Conservation (phyloP, 2,797 vertebrate genomes). For the Eurystomus glaucurus region DNA sequence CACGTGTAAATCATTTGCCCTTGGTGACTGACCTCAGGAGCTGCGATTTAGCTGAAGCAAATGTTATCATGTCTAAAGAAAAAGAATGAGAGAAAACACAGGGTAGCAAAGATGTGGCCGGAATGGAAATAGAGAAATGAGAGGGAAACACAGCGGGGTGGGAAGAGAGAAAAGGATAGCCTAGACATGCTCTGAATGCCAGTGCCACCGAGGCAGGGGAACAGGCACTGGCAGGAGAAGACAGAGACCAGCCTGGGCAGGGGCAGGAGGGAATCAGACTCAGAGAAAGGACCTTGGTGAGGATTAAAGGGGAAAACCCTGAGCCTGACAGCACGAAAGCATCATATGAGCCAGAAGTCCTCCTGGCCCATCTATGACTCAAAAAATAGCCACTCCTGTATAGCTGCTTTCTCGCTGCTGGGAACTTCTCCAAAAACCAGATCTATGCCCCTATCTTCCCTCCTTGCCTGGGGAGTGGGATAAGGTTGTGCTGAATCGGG, state of each 20-base stretch:
- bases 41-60: constrained; percentile 26
- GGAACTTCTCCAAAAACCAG: neutral
- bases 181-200: neutral
- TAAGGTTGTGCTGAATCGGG: neutral
- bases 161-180: neutral
- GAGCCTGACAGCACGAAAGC: neutral
- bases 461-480: neutral
- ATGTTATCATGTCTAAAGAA: constrained; percentile 18
- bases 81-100: constrained; percentile 25
- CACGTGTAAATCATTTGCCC: neutral
- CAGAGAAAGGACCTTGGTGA: neutral
- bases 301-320: neutral
- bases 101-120: neutral
- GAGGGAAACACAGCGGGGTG: neutral
- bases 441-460: neutral
- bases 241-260: neutral
- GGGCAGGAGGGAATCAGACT: neutral
- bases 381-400: neutral
- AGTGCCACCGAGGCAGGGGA: neutral
- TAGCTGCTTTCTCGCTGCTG: accelerated
- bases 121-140: constrained; percentile 24
- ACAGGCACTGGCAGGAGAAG: neutral
- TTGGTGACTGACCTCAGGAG: constrained; percentile 18
- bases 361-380: accelerated
- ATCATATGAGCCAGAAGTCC: neutral